These are phyloP conservation scores for Sminthurinus signatus DNA, from an alignment of 1,140 invertebrate species.

Conservation along the genomic window DNA sequence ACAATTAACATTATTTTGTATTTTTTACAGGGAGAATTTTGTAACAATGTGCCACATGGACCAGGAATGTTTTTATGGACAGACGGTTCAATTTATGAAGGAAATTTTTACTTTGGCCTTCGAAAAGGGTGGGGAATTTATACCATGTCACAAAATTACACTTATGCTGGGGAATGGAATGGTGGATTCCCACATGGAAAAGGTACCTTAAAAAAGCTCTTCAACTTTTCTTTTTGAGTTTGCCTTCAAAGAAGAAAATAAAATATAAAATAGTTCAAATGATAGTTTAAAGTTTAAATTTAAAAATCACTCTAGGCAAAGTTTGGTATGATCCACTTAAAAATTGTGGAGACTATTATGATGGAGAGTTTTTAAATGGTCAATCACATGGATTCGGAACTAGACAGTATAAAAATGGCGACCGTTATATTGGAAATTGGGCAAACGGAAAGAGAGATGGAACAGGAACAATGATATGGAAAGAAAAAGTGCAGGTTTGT, in stretches of 20 bases:
- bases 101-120: slow-evolving; percentile 67
- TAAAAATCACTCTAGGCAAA: too few relatives aligned
- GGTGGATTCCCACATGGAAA: slow-evolving; percentile 75
- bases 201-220: slow-evolving; percentile 46
- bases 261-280: too few relatives aligned
- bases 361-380: slow-evolving; percentile 43
- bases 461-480: slow-evolving; percentile 58
- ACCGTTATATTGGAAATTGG: slow-evolving; percentile 72
- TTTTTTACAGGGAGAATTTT: slow-evolving; percentile 30
- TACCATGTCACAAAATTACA: slow-evolving; percentile 56
- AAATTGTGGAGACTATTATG: slow-evolving; percentile 40
- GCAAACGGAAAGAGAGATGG: slow-evolving; percentile 76
- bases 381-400: slow-evolving; percentile 17
- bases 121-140: slow-evolving; percentile 67
- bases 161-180: slow-evolving; percentile 78
- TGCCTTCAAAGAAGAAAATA: not conserved
- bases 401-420: slow-evolving; percentile 38
- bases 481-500: slow-evolving; percentile 21
- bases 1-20: too few relatives aligned
- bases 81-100: slow-evolving; percentile 63
- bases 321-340: slow-evolving; percentile 47
- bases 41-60: slow-evolving; percentile 57
- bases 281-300: too few relatives aligned
- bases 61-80: slow-evolving; percentile 70
- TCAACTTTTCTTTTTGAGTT: not conserved